Base-by-base conservation (phyloP, 2,797 vertebrate genomes). In the Dallia pectoralis region DNA sequence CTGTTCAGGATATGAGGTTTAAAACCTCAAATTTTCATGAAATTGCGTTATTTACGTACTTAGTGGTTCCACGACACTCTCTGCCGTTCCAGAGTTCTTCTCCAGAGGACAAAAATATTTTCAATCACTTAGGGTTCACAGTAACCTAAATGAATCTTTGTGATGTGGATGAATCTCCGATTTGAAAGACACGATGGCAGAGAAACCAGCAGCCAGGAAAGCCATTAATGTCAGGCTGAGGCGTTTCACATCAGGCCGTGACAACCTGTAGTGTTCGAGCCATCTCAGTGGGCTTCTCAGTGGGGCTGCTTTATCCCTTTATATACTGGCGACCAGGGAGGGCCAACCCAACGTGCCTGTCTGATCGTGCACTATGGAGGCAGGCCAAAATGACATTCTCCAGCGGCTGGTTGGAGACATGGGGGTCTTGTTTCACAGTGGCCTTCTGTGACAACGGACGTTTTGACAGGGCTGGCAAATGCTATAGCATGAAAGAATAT, bases 341-440 rank as follows among this genome's bases (percentile, higher is more conserved):
- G 71, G 76, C 68, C 25, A 76, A 79, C 47, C 36, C 69, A 25
- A 73, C 75, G 69, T 72, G 49, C 76, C 18, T 63, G 75, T 36
- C 66, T 69, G 73, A 36, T 27, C 63, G 12, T 59, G 62, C 63
- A 47, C 9, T 4, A 65, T 30, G 72, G 72, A 68, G 71, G 62
- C 67, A 30, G 33, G 64, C 16, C 48, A 77, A 74, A 81, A 61
- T 61, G 72, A 77, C 70, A 79, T 72, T 44, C 56, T 73, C 79
- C 77, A 78, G 62, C 0, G 4, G 74, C 73, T 48, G 11, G 47
- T 73, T 64, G 66, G 76, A 80, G 68, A 78, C 56, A n/a, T 67
- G 27, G 77, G 86, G 78, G 76, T 89, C 75, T 7, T 70, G 82
- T 90, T 90, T 85, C 87, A 85, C 82, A 84, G 85, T 81, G 69